These are phyloP conservation scores for Cremastobaeus sp. DNA, from an alignment of 2,888 invertebrate genomes.

Conservation along the genomic window DNA sequence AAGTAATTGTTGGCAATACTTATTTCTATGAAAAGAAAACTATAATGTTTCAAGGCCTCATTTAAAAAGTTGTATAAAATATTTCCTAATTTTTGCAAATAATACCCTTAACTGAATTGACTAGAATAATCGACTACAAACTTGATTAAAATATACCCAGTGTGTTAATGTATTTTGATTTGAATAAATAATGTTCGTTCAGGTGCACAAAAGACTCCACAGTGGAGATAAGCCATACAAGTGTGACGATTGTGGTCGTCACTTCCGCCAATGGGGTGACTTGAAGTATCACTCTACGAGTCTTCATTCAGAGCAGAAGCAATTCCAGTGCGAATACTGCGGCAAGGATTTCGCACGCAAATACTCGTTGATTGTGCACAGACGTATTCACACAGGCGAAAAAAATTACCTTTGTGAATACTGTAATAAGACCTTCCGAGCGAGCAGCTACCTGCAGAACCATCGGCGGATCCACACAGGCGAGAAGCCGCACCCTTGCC, in stretches of 20 bases:
- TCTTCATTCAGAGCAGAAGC: slow-evolving; percentile 88
- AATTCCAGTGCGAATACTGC: slow-evolving; percentile 93
- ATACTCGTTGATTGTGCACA: slow-evolving; percentile 91
- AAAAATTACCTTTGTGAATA: slow-evolving; percentile 91
- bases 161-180: no score
- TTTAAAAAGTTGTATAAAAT: no score
- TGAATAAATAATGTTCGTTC: no score
- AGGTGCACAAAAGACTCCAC: slow-evolving; percentile 89
- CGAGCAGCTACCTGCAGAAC: slow-evolving; percentile 90
- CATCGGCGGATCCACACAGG: slow-evolving; percentile 93
- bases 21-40: no score
- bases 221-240: slow-evolving; percentile 91
- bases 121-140: no score
- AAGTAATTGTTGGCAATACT: no score
- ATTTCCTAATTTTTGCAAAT: no score
- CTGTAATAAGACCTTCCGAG: slow-evolving; percentile 90
- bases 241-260: slow-evolving; percentile 87
- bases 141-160: no score
- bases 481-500: slow-evolving; percentile 87
- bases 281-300: slow-evolving; percentile 91
- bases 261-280: slow-evolving; percentile 93
- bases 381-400: slow-evolving; percentile 92
- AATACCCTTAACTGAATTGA: no score
- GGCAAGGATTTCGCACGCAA: slow-evolving; percentile 92
- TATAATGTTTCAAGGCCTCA: no score